Evolutionary conservation across 2,797 vertebrate genomes (phyloP).

Genomic region (Siniperca scherzeri): DNA sequence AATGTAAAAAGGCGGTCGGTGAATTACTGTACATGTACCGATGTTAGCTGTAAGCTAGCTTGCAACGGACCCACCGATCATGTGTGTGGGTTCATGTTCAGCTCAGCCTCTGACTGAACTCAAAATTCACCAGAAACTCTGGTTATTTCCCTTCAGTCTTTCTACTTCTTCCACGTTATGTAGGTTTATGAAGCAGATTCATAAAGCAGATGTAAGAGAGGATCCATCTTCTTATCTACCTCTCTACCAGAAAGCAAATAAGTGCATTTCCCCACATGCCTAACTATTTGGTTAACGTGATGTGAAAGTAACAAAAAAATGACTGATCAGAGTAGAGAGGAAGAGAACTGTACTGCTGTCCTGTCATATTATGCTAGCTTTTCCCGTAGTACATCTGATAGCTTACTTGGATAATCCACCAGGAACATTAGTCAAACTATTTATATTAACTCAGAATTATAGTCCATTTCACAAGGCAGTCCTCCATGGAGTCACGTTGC

Average conservation of each 20-base stretch:
- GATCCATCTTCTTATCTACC: background rate
- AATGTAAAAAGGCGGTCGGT: constrained; percentile 19
- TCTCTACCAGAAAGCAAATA: background rate
- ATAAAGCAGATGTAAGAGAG: background rate
- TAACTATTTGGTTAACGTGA: background rate
- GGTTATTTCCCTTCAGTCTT: too few relatives aligned
- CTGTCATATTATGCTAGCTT: background rate
- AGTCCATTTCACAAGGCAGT: constrained; percentile 43
- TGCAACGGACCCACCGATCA: background rate
- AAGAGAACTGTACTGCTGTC: background rate
- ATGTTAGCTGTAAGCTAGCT: background rate
- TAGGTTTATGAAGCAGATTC: background rate
- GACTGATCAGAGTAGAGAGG: background rate
- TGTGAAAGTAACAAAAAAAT: constrained; percentile 27
- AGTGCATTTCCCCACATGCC: background rate
- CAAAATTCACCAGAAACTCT: background rate
- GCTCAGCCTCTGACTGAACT: background rate
- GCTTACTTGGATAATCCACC: constrained; percentile 58
- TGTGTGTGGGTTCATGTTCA: background rate
- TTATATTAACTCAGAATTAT: constrained; percentile 65
- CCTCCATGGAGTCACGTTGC: constrained; percentile 52
- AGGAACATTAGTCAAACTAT: constrained; percentile 64
- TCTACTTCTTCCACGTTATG: background rate
- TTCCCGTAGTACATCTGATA: constrained; percentile 49
- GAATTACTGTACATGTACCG: constrained; percentile 3